These are phyloP conservation scores for Sparidentex hasta DNA, from an alignment of 2,797 vertebrate genomes.

Conservation along the genomic window DNA sequence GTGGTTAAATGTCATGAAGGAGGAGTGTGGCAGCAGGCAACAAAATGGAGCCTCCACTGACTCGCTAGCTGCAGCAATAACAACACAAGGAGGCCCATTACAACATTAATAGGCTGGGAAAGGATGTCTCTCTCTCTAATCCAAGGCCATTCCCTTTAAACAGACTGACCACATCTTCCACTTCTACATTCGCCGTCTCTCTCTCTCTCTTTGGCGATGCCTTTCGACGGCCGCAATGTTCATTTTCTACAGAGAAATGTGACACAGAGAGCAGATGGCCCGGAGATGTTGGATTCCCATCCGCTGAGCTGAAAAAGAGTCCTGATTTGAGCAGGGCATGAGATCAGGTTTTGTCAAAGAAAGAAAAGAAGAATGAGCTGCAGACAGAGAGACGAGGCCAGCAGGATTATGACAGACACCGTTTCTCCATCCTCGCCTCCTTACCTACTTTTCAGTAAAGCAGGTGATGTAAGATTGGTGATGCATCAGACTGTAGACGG, in stretches of 20 bases:
- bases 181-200: not conserved
- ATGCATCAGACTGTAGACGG: conserved; percentile 54
- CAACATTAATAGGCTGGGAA: not conserved
- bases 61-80: conserved; percentile 31
- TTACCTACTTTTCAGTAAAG: conserved; percentile 35
- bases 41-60: conserved; percentile 51
- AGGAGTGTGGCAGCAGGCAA: conserved; percentile 2
- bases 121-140: not conserved
- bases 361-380: not conserved
- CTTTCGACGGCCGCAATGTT: conserved; percentile 67
- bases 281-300: conserved; percentile 55
- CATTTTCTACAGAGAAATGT: conserved; percentile 64
- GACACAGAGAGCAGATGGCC: conserved; percentile 71
- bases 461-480: conserved; percentile 61
- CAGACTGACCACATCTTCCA: conserved; percentile 5
- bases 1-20: conserved; percentile 26
- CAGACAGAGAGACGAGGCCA: not conserved
- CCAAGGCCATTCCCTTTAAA: conserved; percentile 3
- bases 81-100: conserved; percentile 27
- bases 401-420: not conserved
- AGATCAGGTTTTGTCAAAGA: conserved; percentile 16
- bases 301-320: conserved; percentile 41
- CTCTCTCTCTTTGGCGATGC: conserved; percentile 37
- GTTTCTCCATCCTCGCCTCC: conserved; percentile 35
- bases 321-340: conserved; percentile 38